Conservation (phyloP, 2,797 vertebrate species). For the Anguilla pacifica region DNA sequence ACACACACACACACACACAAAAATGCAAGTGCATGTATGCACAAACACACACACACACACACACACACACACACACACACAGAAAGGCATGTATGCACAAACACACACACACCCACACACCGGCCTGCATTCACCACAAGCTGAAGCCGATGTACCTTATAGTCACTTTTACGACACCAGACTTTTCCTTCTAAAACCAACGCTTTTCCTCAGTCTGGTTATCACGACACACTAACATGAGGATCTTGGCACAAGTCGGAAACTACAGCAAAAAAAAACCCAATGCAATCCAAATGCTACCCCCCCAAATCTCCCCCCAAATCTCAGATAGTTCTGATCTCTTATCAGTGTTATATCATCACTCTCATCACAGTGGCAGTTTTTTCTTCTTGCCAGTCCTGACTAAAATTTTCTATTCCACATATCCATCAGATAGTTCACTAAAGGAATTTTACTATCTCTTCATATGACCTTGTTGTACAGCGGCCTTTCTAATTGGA, state of each 20-base stretch:
- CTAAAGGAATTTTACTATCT: not conserved
- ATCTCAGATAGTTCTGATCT: not conserved
- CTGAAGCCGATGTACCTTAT: conserved; percentile 53
- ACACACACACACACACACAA: conserved; percentile 4
- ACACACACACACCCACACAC: conserved; percentile 27
- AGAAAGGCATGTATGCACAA: conserved; percentile 28
- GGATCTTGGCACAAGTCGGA: not conserved
- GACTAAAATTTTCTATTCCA: conserved; percentile 38
- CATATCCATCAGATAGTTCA: not conserved
- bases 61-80: conserved; percentile 27
- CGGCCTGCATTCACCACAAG: conserved; percentile 41
- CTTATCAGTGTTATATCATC: conserved; percentile 21
- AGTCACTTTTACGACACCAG: conserved; percentile 50
- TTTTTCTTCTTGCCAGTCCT: too few species aligned
- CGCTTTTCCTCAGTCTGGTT: conserved; percentile 54
- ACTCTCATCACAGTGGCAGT: too few species aligned
- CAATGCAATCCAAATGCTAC: not conserved
- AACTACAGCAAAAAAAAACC: conserved; percentile 41
- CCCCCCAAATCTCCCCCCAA: too few species aligned
- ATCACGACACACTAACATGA: conserved; percentile 17
- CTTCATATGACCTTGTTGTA: not conserved
- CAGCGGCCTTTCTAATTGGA: not conserved
- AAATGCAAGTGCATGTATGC: conserved; percentile 1
- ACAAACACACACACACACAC: conserved; percentile 31
- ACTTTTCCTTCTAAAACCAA: conserved; percentile 42